Evolutionary conservation across 92 coral and sea anemone genomes (phyloP).

Genomic region (Phenganax marumi): DNA sequence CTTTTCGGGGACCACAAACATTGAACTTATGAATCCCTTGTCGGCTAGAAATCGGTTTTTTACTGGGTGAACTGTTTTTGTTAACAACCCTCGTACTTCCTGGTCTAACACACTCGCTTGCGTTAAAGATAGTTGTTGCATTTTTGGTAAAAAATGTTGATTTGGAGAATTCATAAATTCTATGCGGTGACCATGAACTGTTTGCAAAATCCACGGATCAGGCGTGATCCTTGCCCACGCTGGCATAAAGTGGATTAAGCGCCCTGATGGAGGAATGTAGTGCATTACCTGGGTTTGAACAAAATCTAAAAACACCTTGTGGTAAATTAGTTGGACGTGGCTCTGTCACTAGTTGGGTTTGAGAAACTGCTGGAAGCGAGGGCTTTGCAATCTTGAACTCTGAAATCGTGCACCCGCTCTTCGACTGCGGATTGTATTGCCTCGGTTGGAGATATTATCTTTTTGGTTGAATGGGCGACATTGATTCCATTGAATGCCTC

Average conservation of each 20-base stretch:
- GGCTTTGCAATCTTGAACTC: neutral
- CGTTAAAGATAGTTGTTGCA: no score
- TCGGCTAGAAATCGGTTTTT: slow-evolving; percentile 19
- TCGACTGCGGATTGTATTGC: no score
- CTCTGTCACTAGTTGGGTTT: neutral
- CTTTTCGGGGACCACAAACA: slow-evolving; percentile 41
- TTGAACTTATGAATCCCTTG: slow-evolving; percentile 34
- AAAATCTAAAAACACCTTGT: neutral
- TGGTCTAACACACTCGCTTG: no score
- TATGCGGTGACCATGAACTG: neutral
- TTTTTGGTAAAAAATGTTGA: no score
- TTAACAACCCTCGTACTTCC: no score
- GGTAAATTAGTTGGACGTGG: slow-evolving; percentile 1
- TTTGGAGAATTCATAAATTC: neutral
- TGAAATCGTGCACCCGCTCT: no score
- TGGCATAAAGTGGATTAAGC: slow-evolving; percentile 3
- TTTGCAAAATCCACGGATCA: neutral
- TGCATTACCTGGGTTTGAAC: no score
- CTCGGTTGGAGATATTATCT: no score
- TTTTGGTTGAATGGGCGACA: neutral
- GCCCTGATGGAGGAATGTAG: neutral
- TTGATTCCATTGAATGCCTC: neutral
- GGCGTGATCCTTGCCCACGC: neutral
- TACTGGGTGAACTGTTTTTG: no score
- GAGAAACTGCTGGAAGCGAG: neutral